A percentile compares a stretch with the other conserved stretches of the same genome.
Evolutionary conservation across 2,113 vertebrate genomes (phyloP).

Genomic region (Lanius collurio): DNA sequence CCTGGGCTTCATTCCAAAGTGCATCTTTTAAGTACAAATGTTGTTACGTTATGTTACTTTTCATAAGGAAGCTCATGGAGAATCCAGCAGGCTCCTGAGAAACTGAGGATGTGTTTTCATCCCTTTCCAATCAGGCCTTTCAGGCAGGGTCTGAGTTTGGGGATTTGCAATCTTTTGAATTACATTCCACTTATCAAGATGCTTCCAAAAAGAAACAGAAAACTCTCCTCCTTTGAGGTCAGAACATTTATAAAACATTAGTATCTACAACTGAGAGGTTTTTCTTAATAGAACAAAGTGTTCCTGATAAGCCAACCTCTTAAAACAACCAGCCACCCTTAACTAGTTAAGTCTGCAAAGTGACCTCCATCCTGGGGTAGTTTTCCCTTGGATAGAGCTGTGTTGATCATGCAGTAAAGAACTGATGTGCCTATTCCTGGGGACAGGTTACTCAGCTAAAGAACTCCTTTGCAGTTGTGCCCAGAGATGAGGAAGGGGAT

Average conservation of each 20-base stretch:
- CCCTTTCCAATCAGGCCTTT: neutral
- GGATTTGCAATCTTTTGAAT: neutral
- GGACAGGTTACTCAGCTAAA: neutral
- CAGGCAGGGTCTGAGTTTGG: neutral
- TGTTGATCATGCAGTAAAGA: neutral
- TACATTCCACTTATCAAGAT: neutral
- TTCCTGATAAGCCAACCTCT: neutral
- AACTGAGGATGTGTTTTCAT: neutral
- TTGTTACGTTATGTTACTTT: neutral
- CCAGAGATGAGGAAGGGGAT: neutral
- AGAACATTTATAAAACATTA: neutral
- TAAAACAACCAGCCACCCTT: neutral
- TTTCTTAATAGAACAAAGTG: neutral
- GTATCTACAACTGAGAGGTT: neutral
- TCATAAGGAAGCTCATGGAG: neutral
- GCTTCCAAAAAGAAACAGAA: neutral
- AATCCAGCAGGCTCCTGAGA: neutral
- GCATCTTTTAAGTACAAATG: neutral
- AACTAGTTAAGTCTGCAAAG: neutral
- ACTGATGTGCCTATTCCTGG: neutral
- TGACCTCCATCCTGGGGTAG: neutral
- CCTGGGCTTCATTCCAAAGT: constrained; percentile 23
- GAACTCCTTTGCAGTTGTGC: neutral
- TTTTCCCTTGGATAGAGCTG: neutral
- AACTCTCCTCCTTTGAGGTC: neutral